Evolutionary conservation across 2,888 invertebrate species (phyloP).

Genomic region (Ptychoptera albimana): DNA sequence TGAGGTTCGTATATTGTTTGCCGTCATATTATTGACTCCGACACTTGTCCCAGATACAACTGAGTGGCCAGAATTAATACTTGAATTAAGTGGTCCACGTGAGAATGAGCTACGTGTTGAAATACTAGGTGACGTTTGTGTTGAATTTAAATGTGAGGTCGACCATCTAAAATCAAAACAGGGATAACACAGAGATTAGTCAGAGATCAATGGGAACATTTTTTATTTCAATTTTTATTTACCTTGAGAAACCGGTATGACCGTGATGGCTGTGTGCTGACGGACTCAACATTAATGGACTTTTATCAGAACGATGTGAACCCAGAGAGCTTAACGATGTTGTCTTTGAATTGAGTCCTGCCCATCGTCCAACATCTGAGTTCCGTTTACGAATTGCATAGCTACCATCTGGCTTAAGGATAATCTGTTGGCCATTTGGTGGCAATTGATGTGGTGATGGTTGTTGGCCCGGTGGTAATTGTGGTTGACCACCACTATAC

Average conservation of each 20-base stretch:
- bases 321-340: constrained; percentile 69
- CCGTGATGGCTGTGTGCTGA: constrained; percentile 32
- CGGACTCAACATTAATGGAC: constrained; percentile 29
- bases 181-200: not conserved
- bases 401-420: constrained; percentile 7
- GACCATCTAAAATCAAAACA: constrained; percentile 38
- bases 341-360: constrained; percentile 66
- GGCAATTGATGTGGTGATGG: not conserved
- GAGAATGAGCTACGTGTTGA: constrained; percentile 57
- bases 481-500: constrained; percentile 18
- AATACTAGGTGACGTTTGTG: constrained; percentile 56
- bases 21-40: no score
- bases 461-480: not conserved
- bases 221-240: not conserved
- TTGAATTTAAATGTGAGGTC: constrained; percentile 57
- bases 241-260: constrained; percentile 22
- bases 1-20: constrained; percentile 32
- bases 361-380: constrained; percentile 47
- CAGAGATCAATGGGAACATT: not conserved
- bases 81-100: constrained; percentile 34
- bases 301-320: constrained; percentile 30
- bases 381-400: constrained; percentile 60
- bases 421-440: not conserved
- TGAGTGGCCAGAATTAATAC: constrained; percentile 43
- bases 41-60: constrained; percentile 36